Evolutionary conservation across 1,140 invertebrate species (phyloP), one percentile per base, ranked within the genome.

Genomic region (Carposina sasakii): DNA sequence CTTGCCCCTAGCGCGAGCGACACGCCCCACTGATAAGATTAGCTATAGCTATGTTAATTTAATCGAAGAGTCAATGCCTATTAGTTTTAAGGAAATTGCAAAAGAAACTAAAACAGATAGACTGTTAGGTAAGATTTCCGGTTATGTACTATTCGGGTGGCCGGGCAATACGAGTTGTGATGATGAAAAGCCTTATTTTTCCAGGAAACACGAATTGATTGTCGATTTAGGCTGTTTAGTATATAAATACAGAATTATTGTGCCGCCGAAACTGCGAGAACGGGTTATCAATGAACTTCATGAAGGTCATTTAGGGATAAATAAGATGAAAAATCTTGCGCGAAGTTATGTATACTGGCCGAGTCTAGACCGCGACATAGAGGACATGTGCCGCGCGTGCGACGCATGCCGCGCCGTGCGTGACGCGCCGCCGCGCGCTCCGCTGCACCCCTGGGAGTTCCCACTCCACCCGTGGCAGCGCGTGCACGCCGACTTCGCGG

Each of bases 271-370:
- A 8, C 50, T 81, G 12, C 63, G 52, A 44, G 10, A 40, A 26
- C 26, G 53, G 17, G 45, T 86, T 9, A 57, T 87, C 12, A 40
- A 67, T 13, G 60, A 79, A 45, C 57, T 88, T 3, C 85, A 87
- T 58, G 47, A 60, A 8, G 67, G 57, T 21, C 86, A 87, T 52
- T 47, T 72, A 12, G 85, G 84, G 1, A 63, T 85, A 4, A 63
- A 67, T 28, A 71, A 71, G 55, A 88, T 86, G 77, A 88, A 88
- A 63, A 49, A 36, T 23, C 24, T 86, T 10, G 78, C 85, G 3
- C 43, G 77, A 13, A 68, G 50, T 45, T 76, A 86, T 53, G 62
- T 86, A 6, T 88, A 76, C 57, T 88, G 81, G 81, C 76, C 74
- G 1, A 57, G 51, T 15, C 54, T 88, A 1, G 77, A 88, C 50